Conservation (phyloP, 2,888 invertebrate genomes). For the Agonopterix subpropinquella region DNA sequence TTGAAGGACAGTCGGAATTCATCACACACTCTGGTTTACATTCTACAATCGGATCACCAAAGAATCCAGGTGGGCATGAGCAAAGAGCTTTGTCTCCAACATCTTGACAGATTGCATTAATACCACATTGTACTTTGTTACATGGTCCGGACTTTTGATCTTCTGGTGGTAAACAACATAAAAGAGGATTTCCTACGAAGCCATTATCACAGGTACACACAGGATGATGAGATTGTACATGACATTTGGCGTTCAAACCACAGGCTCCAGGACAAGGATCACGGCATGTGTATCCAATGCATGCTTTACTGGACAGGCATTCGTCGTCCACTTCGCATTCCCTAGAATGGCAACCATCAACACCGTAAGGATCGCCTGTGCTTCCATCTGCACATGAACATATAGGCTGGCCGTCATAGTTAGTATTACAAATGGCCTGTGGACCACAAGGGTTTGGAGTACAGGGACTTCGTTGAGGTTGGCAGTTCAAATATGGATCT, state of each 20-base stretch:
- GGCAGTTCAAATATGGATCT: conserved; percentile 87
- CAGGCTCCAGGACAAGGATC: conserved; percentile 91
- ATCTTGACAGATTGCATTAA: conserved; percentile 86
- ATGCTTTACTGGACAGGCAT: conserved; percentile 82
- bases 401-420: conserved; percentile 80
- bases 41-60: conserved; percentile 86
- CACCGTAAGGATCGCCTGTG: conserved; percentile 84
- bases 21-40: conserved; percentile 88
- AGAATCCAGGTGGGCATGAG: conserved; percentile 83
- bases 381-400: conserved; percentile 86
- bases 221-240: conserved; percentile 86
- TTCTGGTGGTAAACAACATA: conserved; percentile 79
- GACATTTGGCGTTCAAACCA: conserved; percentile 83
- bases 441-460: conserved; percentile 88
- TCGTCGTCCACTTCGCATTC: conserved; percentile 89
- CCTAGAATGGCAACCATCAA: conserved; percentile 83
- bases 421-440: conserved; percentile 82
- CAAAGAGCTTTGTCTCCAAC: conserved; percentile 83
- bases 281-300: conserved; percentile 86
- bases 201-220: conserved; percentile 85
- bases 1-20: conserved; percentile 86
- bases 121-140: conserved; percentile 84
- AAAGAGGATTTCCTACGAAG: conserved; percentile 85
- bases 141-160: conserved; percentile 79
- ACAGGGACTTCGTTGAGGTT: conserved; percentile 82